phyloP scores from a whole-genome alignment of 1,140 invertebrate genomes.

The Aphelenchoides besseyi region DNA sequence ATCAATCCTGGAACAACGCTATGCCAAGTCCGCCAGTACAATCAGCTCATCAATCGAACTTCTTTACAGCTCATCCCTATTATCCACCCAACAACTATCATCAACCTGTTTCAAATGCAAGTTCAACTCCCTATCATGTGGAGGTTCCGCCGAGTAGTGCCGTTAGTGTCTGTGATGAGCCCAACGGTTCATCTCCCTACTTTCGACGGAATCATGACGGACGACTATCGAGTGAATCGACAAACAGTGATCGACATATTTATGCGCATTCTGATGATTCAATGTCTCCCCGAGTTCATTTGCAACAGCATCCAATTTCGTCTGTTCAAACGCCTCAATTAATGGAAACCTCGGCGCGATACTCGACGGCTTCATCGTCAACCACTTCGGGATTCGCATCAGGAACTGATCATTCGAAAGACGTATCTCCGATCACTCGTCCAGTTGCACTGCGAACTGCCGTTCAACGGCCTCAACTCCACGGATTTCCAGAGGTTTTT shows the following conservation, averaged over 20 bases:
- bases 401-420: constrained; percentile 3
- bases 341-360: constrained; percentile 19
- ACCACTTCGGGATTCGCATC: constrained; percentile 47
- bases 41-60: constrained; percentile 19
- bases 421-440: constrained; percentile 1
- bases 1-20: constrained; percentile 17
- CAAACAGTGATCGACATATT: constrained; percentile 24
- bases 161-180: constrained; percentile 25
- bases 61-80: background rate
- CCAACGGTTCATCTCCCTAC: background rate
- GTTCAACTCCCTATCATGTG: constrained; percentile 32
- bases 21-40: constrained; percentile 24
- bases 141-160: constrained; percentile 40
- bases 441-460: constrained; percentile 15
- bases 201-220: constrained; percentile 35
- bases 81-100: background rate
- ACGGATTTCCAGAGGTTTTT: constrained; percentile 11
- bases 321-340: background rate
- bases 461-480: background rate
- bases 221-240: constrained; percentile 33
- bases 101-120: background rate
- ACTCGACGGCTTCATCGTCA: constrained; percentile 38
- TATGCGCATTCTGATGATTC: constrained; percentile 2
- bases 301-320: constrained; percentile 19
- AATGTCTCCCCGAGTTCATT: constrained; percentile 8